Base-by-base conservation (phyloP, 2,113 vertebrate genomes). In the Labeo catla region DNA sequence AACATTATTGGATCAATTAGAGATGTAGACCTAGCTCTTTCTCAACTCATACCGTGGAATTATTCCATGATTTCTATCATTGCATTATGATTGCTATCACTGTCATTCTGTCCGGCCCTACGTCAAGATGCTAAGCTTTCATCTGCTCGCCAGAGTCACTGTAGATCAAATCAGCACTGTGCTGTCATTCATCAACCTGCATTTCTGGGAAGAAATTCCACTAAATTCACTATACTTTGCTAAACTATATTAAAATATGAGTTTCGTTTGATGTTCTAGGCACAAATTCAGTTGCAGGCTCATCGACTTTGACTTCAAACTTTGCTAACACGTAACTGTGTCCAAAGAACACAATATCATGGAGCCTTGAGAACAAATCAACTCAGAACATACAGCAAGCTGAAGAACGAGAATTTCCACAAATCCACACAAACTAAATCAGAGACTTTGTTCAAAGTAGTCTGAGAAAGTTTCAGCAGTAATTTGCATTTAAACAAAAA, bases 161-260 rank as follows among this genome's bases (percentile, higher is more conserved):
- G 23, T 77, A 77, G 74, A 54, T 77, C 74, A 77, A 77, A 77
- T 34, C 52, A n/a, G 16, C 52, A 59, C 21, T 1, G 34, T 39
- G 19, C 52, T 52, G 28, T 77, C 74, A 77, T 34, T 34, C 49
- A 34, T 77, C 74, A 77, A 36, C 49, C 23, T 34, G 50, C 54
- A 77, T 34, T 52, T 77, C 74, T 36, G 50, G 74, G 49, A 77
- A 2, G 36, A 72, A 43, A 72, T 43, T 72, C 36, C 36, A 10
- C 16, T 72, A 43, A 77, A 54, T 34, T 49, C 7, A 4, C 21
- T 34, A 76, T 2, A 76, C 21, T 1, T 16, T 54, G 74, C 13
- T 77, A 10, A 36, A 36, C 74, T 52, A 76, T 76, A 54, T 15
- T 28, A 52, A 76, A 76, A 57, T 21, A 57, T 10, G 50, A 39